A percentile compares a stretch with the other conserved stretches of the same genome.
phyloP scores from a whole-genome alignment of 1,140 invertebrate genomes.

The Apolygus lucorum region DNA sequence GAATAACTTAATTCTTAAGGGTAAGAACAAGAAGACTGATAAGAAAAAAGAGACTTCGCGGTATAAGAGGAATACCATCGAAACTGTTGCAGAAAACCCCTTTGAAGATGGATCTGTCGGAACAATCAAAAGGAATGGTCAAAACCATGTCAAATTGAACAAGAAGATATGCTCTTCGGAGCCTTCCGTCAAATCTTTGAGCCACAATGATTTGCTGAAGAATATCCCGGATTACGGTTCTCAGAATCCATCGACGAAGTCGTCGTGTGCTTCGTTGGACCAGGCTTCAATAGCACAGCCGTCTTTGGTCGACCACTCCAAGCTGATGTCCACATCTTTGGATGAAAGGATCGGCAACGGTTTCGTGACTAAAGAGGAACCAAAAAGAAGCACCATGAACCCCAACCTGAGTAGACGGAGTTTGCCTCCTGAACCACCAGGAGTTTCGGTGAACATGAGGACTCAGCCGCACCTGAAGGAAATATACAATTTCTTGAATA shows the following conservation, averaged over 20 bases:
- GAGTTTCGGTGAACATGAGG: conserved; percentile 11
- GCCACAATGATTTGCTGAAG: conserved; percentile 35
- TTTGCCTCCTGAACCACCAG: neutral
- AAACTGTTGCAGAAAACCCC: conserved; percentile 33
- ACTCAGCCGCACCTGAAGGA: conserved; percentile 33
- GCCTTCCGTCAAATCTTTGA: conserved; percentile 28
- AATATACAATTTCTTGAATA: conserved; percentile 42
- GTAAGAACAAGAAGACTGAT: conserved; percentile 25
- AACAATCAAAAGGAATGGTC: conserved; percentile 13
- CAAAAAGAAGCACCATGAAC: neutral
- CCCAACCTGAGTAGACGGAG: neutral
- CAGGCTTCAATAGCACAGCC: neutral
- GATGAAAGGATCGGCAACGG: conserved; percentile 9
- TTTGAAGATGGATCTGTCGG: conserved; percentile 30
- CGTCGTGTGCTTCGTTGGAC: conserved; percentile 2
- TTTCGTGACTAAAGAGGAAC: neutral
- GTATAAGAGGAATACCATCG: conserved; percentile 29
- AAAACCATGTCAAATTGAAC: conserved; percentile 2
- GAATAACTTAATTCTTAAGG: conserved; percentile 30
- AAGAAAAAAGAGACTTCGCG: conserved; percentile 18
- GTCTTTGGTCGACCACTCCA: neutral
- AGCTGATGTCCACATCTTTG: conserved; percentile 18
- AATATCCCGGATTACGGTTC: conserved; percentile 16
- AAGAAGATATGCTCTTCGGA: conserved; percentile 19
- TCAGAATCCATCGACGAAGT: neutral